phyloP scores from a whole-genome alignment of 2,888 invertebrate species.

The Ethmia dodecea region DNA sequence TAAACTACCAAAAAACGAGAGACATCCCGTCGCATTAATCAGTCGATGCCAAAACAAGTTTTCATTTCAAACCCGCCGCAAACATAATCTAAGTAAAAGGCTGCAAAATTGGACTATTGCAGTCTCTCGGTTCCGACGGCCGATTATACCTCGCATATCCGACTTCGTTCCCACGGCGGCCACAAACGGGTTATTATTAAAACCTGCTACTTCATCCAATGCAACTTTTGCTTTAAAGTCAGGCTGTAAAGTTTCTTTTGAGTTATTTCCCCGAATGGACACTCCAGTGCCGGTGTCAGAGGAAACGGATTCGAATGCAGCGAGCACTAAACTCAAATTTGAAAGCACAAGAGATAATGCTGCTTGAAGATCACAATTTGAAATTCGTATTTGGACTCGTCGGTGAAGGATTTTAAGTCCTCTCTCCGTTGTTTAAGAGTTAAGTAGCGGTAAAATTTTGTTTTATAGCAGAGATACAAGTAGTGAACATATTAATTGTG shows the following conservation, averaged over 20 bases:
- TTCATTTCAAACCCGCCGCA: constrained; percentile 48
- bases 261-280: constrained; percentile 29
- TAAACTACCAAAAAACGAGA: constrained; percentile 26
- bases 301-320: constrained; percentile 45
- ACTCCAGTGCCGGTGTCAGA: constrained; percentile 37
- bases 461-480: constrained; percentile 57
- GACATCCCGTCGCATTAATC: constrained; percentile 21
- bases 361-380: constrained; percentile 66
- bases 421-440: constrained; percentile 64
- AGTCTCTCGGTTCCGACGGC: constrained; percentile 68
- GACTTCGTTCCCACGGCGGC: constrained; percentile 74
- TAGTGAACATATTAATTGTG: constrained; percentile 65
- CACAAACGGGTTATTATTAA: constrained; percentile 76
- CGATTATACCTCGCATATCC: constrained; percentile 75
- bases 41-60: constrained; percentile 47
- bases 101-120: constrained; percentile 77
- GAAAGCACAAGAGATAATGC: constrained; percentile 40
- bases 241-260: constrained; percentile 33
- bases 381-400: constrained; percentile 71
- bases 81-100: constrained; percentile 73
- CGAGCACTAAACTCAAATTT: constrained; percentile 46
- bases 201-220: constrained; percentile 47
- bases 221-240: constrained; percentile 35
- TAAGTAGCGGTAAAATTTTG: constrained; percentile 67
- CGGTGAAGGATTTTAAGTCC: constrained; percentile 73